A percentile compares a stretch with the other conserved stretches of the same genome.
Evolutionary conservation across 2,797 vertebrate species (phyloP).

Genomic region (Glossophaga mutica): DNA sequence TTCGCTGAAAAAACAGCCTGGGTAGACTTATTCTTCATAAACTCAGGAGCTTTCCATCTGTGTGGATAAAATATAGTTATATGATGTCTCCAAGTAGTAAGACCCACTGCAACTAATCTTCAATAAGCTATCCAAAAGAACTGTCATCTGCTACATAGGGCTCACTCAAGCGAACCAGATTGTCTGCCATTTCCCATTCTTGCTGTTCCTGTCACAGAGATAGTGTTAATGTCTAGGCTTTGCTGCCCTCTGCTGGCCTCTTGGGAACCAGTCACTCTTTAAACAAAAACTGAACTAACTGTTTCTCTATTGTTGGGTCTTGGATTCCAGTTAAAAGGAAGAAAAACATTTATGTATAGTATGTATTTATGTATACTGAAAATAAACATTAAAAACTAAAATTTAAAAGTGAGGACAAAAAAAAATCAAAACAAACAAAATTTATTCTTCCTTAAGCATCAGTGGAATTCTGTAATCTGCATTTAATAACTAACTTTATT

Average conservation of each 20-base stretch:
- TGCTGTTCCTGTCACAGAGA: neutral
- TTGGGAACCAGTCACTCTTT: neutral
- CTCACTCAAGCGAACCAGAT: neutral
- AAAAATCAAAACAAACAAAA: neutral
- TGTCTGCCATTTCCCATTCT: neutral
- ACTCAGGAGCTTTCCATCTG: neutral
- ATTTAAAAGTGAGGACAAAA: neutral
- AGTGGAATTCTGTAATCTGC: neutral
- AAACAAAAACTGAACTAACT: neutral
- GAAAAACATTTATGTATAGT: neutral
- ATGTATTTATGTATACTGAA: no score
- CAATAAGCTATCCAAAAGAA: neutral
- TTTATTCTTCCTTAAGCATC: neutral
- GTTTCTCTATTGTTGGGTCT: neutral
- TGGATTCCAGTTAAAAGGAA: neutral
- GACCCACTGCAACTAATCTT: neutral
- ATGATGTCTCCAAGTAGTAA: neutral
- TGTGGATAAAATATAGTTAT: neutral
- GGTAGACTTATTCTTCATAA: neutral
- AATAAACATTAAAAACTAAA: neutral
- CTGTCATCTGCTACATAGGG: neutral
- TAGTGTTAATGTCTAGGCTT: neutral
- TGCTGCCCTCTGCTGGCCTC: conserved; percentile 67
- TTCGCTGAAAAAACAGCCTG: neutral
- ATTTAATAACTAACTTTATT: conserved; percentile 3